Evolutionary conservation across 2,797 vertebrate genomes (phyloP).

Genomic region (Odontamblyopus lacepedii): DNA sequence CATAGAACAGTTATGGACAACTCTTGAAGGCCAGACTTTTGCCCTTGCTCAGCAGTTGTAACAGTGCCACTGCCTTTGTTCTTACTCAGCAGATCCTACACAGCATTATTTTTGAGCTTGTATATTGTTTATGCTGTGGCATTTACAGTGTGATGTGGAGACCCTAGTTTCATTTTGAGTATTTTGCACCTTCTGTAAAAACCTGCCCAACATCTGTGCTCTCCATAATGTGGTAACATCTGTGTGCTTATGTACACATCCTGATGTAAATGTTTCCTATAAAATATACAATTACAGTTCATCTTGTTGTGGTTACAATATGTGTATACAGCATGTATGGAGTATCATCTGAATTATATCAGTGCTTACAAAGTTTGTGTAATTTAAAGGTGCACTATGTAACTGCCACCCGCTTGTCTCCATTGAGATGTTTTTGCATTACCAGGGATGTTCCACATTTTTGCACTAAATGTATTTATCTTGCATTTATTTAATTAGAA

Average conservation of each 20-base stretch:
- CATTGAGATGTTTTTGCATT: too few relatives aligned
- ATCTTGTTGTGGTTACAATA: background rate
- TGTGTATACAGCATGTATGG: background rate
- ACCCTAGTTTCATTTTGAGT: slow-evolving; percentile 23
- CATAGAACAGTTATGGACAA: slow-evolving; percentile 9
- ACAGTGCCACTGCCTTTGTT: slow-evolving; percentile 22
- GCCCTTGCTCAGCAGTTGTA: slow-evolving; percentile 56
- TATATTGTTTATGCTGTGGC: slow-evolving; percentile 42
- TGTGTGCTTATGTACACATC: background rate
- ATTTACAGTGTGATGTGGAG: slow-evolving; percentile 29
- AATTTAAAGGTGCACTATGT: too few relatives aligned
- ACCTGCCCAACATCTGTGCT: slow-evolving; percentile 28
- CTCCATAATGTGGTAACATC: background rate
- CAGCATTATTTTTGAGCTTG: slow-evolving; percentile 48
- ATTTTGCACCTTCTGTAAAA: slow-evolving; percentile 10
- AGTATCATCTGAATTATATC: background rate
- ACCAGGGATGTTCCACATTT: too few relatives aligned
- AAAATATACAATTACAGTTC: too few relatives aligned
- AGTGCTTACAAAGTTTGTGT: background rate
- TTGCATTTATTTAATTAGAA: too few relatives aligned
- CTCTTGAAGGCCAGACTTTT: slow-evolving; percentile 27
- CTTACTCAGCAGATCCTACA: slow-evolving; percentile 52
- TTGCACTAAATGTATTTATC: too few relatives aligned
- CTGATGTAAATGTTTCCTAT: too few relatives aligned
- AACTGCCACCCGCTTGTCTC: too few relatives aligned